Evolutionary conservation across 2,113 vertebrate genomes (phyloP).

Genomic region (Callithrix jacchus): DNA sequence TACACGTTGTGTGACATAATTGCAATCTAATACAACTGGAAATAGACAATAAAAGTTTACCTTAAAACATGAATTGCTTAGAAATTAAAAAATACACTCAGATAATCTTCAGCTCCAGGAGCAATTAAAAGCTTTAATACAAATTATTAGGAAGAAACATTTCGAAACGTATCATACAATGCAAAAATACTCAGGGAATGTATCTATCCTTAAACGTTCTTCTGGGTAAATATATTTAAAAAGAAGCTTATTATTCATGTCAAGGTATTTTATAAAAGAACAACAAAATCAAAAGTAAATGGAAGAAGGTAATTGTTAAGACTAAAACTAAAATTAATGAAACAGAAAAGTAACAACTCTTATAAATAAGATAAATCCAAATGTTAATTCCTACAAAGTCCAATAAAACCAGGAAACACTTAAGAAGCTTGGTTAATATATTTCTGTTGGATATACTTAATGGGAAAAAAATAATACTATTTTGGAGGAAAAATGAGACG

Average conservation of each 20-base stretch:
- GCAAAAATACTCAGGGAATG: neutral
- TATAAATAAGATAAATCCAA: neutral
- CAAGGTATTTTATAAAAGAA: neutral
- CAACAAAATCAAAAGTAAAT: neutral
- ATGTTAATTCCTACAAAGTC: neutral
- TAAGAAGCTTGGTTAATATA: neutral
- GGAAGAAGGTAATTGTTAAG: neutral
- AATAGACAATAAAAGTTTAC: conserved; percentile 21
- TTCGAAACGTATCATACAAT: neutral
- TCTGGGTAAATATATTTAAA: neutral
- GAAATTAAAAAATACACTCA: neutral
- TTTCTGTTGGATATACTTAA: neutral
- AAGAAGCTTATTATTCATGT: neutral
- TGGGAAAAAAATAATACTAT: neutral
- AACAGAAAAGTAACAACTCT: neutral
- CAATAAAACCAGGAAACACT: neutral
- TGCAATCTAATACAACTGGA: neutral
- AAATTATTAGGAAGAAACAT: neutral
- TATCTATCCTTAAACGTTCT: neutral
- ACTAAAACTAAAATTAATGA: neutral
- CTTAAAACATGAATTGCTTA: neutral
- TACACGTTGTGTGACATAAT: neutral
- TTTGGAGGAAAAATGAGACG: neutral
- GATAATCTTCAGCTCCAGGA: neutral
- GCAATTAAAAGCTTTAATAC: neutral